These are phyloP conservation scores for Serrognathus titanus DNA, from an alignment of 2,888 invertebrate species.

Conservation along the genomic window DNA sequence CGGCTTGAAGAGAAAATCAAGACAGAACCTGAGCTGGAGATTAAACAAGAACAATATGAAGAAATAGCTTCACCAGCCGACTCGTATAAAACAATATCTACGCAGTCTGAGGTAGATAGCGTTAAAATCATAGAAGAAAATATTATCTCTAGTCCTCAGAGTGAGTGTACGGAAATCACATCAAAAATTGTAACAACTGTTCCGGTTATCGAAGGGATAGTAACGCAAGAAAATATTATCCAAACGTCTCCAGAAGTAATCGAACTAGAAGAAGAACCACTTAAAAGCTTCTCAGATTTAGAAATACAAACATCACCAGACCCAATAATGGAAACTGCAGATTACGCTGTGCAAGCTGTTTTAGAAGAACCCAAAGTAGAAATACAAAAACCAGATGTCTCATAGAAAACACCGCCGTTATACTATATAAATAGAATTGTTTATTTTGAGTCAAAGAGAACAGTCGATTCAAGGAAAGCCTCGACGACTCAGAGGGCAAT, in stretches of 20 bases:
- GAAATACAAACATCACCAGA: conserved; percentile 52
- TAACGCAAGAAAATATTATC: conserved; percentile 55
- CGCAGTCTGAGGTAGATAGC: conserved; percentile 56
- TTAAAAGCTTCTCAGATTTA: conserved; percentile 45
- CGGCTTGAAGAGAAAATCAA: conserved; percentile 13
- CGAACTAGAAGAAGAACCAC: conserved; percentile 40
- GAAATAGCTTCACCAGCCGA: conserved; percentile 55
- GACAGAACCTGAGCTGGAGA: too few species aligned
- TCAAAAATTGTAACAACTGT: conserved; percentile 52
- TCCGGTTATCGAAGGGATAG: conserved; percentile 57
- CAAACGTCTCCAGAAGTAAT: conserved; percentile 59
- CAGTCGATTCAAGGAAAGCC: too few species aligned
- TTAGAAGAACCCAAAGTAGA: conserved; percentile 23
- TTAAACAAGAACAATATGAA: conserved; percentile 48
- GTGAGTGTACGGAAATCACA: conserved; percentile 54
- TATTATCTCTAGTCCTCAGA: conserved; percentile 55
- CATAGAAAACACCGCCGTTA: too few species aligned
- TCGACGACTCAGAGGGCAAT: too few species aligned
- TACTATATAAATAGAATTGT: too few species aligned
- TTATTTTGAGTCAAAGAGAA: too few species aligned
- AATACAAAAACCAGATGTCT: too few species aligned
- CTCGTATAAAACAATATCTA: conserved; percentile 59
- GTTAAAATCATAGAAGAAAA: conserved; percentile 68
- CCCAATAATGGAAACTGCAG: conserved; percentile 32
- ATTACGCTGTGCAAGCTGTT: conserved; percentile 11